A percentile compares a stretch with the other conserved stretches of the same genome.
These are phyloP conservation scores for Danio jaintianensis DNA, from an alignment of 2,797 vertebrate species.

Conservation along the genomic window DNA sequence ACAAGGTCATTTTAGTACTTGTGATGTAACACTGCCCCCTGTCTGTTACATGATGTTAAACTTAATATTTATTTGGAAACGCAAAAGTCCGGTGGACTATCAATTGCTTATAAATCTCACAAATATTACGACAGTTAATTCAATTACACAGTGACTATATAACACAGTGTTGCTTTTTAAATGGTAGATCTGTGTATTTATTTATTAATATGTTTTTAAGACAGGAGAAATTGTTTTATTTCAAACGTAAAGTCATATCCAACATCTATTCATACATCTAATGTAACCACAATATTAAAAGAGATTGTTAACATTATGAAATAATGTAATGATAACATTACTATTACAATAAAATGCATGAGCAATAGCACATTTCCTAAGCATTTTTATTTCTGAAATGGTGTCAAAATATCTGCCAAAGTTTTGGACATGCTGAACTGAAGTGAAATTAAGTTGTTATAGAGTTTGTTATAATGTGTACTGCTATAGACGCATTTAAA, in stretches of 20 bases:
- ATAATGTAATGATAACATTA: background rate
- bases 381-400: background rate
- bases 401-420: background rate
- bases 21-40: slow-evolving; percentile 56
- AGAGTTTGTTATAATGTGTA: background rate
- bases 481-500: background rate
- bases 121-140: background rate
- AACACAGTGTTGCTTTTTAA: too few relatives aligned
- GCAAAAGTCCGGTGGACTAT: background rate
- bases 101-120: background rate
- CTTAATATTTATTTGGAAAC: background rate
- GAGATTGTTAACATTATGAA: background rate
- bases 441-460: background rate
- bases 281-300: background rate
- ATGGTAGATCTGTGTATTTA: background rate
- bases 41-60: background rate
- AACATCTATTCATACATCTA: background rate
- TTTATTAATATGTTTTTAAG: background rate
- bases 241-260: slow-evolving; percentile 10
- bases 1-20: slow-evolving; percentile 4
- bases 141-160: too few relatives aligned
- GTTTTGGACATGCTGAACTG: background rate
- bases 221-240: slow-evolving; percentile 19
- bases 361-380: background rate
- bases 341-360: background rate